These are phyloP conservation scores for Pteropus rufus DNA, from an alignment of 2,797 vertebrate species.

Conservation along the genomic window DNA sequence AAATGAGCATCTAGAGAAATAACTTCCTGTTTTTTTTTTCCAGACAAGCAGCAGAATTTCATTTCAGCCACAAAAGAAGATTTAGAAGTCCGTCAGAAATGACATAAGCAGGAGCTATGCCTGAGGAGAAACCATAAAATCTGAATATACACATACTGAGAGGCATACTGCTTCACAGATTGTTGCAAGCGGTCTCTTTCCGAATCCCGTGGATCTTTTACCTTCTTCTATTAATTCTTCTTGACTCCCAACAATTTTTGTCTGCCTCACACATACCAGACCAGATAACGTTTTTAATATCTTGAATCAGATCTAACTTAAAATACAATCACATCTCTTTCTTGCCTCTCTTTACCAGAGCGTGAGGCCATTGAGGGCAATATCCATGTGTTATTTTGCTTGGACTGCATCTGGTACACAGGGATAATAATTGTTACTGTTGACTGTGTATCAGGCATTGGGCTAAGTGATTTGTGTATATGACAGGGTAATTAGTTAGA, in stretches of 20 bases:
- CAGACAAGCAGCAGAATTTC: background rate
- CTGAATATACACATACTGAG: background rate
- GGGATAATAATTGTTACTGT: no score
- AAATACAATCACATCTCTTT: background rate
- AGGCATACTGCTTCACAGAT: no score
- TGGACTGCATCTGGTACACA: background rate
- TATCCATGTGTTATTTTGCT: background rate
- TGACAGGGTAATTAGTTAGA: background rate
- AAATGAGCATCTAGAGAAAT: constrained; percentile 13
- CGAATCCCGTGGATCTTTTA: background rate
- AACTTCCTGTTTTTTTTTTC: background rate
- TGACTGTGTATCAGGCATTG: background rate
- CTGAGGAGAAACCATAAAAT: background rate
- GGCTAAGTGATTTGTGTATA: background rate
- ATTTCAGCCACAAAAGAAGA: background rate
- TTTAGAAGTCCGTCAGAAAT: background rate
- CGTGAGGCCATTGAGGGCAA: background rate
- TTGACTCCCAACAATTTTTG: background rate
- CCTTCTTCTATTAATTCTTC: background rate
- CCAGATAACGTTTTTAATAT: background rate
- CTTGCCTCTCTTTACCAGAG: background rate
- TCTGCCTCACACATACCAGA: background rate
- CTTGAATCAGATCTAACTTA: background rate
- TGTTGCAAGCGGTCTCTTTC: background rate
- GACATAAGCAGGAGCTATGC: background rate